Percentiles rank a stretch among this genome's conserved stretches.
phyloP scores from a whole-genome alignment of 2,797 vertebrate genomes.

The Carduelis carduelis region DNA sequence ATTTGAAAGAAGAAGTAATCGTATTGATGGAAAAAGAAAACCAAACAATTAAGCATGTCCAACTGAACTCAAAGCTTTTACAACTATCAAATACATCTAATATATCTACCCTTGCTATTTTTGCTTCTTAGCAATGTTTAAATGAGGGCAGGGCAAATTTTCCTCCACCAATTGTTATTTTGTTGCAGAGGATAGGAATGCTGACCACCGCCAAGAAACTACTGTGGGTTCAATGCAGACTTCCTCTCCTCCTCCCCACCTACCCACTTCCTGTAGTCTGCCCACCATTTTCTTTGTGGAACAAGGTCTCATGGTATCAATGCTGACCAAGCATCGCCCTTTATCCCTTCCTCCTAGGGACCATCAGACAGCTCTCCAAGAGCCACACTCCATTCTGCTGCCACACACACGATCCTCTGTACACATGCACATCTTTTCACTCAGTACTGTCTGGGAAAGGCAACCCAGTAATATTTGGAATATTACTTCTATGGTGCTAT shows the following conservation, averaged over 20 bases:
- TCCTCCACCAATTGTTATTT: neutral
- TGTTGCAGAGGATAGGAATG: neutral
- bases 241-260: neutral
- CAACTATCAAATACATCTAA: neutral
- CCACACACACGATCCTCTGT: fast-evolving
- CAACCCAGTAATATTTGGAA: neutral
- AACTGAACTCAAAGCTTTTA: neutral
- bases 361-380: neutral
- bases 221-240: neutral
- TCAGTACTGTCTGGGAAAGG: neutral
- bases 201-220: fast-evolving
- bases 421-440: neutral
- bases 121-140: neutral
- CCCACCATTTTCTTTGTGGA: neutral
- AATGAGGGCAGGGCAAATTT: neutral
- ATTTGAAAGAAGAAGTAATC: neutral
- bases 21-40: neutral
- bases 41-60: neutral
- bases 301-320: neutral
- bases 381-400: neutral
- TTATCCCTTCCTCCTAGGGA: neutral
- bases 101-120: neutral
- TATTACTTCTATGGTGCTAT: neutral
- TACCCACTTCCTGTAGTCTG: neutral
- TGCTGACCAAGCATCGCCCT: neutral